Evolutionary conservation across 2,797 vertebrate species (phyloP).

Genomic region (Philypnodon macrostomus): DNA sequence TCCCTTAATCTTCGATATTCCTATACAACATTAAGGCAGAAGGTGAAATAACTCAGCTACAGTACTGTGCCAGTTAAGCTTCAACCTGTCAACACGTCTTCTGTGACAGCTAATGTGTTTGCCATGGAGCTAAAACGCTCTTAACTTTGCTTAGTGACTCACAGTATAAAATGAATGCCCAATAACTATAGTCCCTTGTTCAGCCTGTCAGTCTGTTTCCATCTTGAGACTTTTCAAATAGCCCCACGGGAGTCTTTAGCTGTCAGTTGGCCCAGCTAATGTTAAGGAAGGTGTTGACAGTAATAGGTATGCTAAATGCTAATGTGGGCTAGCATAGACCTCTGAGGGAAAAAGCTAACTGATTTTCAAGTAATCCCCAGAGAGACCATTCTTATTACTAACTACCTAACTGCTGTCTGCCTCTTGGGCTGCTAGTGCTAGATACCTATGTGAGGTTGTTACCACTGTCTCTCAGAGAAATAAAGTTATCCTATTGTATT

Average conservation of each 20-base stretch:
- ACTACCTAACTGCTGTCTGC: conserved; percentile 50
- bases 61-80: conserved; percentile 47
- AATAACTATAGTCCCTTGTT: conserved; percentile 46
- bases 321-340: conserved; percentile 51
- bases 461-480: neutral
- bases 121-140: conserved; percentile 52
- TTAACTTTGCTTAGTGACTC: conserved; percentile 60
- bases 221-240: conserved; percentile 54
- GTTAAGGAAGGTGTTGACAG: conserved; percentile 58
- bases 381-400: conserved; percentile 46
- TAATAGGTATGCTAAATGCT: conserved; percentile 67
- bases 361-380: conserved; percentile 64
- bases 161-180: conserved; percentile 42
- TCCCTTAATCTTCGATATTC: too few species aligned
- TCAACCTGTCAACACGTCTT: conserved; percentile 50
- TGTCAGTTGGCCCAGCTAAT: conserved; percentile 50
- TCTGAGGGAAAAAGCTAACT: conserved; percentile 66
- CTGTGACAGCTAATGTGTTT: conserved; percentile 54
- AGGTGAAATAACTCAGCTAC: conserved; percentile 13
- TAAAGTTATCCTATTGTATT: conserved; percentile 6
- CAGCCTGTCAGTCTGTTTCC: conserved; percentile 51
- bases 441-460: conserved; percentile 7
- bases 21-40: too few species aligned
- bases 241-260: conserved; percentile 58
- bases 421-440: conserved; percentile 29